phyloP scores from a whole-genome alignment of 2,113 vertebrate species.

The Seriola quinqueradiata region DNA sequence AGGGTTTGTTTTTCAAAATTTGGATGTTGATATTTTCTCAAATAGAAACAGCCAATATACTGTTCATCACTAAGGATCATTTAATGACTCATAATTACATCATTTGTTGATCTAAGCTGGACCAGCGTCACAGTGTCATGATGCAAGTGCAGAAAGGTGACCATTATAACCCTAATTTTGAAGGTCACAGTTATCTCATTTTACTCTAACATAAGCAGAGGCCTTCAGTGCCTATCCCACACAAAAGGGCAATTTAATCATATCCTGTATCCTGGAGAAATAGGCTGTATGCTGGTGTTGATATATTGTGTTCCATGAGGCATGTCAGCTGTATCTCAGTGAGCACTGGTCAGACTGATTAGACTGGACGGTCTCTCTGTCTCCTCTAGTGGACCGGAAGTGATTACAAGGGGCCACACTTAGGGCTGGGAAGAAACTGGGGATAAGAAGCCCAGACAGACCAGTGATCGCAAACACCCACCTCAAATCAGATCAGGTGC shows the following conservation, averaged over 20 bases:
- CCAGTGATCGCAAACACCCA: constrained; percentile 13
- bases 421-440: constrained; percentile 22
- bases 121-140: constrained; percentile 6
- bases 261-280: not conserved
- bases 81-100: constrained; percentile 31
- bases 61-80: constrained; percentile 6
- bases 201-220: not conserved
- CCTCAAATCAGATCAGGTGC: not conserved
- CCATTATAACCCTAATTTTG: not conserved
- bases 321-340: constrained; percentile 25
- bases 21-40: constrained; percentile 3
- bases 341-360: constrained; percentile 47
- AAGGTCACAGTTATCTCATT: constrained; percentile 15
- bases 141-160: constrained; percentile 10
- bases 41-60: constrained; percentile 5
- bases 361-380: constrained; percentile 43
- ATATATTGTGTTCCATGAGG: constrained; percentile 12
- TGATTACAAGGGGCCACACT: constrained; percentile 34
- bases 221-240: not conserved
- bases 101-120: constrained; percentile 20
- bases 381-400: constrained; percentile 41
- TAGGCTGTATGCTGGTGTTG: constrained; percentile 2
- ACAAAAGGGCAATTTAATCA: not conserved
- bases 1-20: constrained; percentile 4
- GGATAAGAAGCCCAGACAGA: constrained; percentile 39